Percentiles rank a stretch among this genome's conserved stretches.
Conservation (phyloP, 2,797 vertebrate species). For the Adelosebastes latens region DNA sequence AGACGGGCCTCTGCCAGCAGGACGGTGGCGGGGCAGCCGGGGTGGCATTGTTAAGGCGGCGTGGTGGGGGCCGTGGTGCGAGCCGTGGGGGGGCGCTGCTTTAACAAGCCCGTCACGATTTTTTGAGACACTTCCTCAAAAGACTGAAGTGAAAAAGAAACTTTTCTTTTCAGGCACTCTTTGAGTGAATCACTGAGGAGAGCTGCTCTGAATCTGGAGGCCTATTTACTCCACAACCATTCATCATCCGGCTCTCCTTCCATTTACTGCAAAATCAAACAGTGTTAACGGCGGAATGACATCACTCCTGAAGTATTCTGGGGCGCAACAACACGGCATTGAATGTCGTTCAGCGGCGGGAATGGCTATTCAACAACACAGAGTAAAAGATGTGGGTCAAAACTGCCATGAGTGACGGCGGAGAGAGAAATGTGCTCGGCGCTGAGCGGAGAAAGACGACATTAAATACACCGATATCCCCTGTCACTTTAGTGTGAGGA, state of each 20-base stretch:
- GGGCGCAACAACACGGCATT: constrained; percentile 6
- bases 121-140: constrained; percentile 55
- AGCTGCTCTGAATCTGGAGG: constrained; percentile 35
- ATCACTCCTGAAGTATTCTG: constrained; percentile 54
- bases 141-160: constrained; percentile 11
- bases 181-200: constrained; percentile 45
- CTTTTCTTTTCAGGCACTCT: constrained; percentile 35
- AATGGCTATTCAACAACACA: constrained; percentile 6
- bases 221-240: constrained; percentile 19
- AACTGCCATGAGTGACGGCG: background rate
- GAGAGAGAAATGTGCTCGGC: background rate
- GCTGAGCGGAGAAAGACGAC: background rate
- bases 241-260: constrained; percentile 44
- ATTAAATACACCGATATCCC: background rate
- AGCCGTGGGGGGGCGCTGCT: background rate
- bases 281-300: constrained; percentile 35
- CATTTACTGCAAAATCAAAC: constrained; percentile 27
- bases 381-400: constrained; percentile 34
- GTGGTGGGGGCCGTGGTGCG: background rate
- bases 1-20: constrained; percentile 25
- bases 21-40: background rate
- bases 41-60: constrained; percentile 34
- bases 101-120: constrained; percentile 78
- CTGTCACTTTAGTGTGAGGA: background rate
- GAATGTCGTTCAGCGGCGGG: constrained; percentile 12